Conservation (phyloP, 2,113 vertebrate genomes). For the Spheniscus mendiculus region DNA sequence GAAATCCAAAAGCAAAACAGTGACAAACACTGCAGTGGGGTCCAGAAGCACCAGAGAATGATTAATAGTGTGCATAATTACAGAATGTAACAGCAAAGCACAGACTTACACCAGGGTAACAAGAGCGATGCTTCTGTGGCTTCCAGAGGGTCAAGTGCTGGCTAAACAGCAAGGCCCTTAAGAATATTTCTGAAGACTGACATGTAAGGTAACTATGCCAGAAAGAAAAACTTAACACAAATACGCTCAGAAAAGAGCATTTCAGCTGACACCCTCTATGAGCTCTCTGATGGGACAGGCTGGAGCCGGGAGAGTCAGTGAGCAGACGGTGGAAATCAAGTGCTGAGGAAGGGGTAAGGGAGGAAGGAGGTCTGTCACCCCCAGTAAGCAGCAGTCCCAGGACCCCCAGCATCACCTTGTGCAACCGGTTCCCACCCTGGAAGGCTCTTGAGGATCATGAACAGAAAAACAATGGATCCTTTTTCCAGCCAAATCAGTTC, state of each 20-base stretch:
- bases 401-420: neutral
- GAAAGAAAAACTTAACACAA: neutral
- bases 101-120: neutral
- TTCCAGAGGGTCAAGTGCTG: neutral
- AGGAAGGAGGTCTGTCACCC: neutral
- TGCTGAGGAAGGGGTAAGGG: neutral
- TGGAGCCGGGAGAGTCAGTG: neutral
- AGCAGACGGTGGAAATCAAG: fast-evolving
- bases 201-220: neutral
- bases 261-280: fast-evolving
- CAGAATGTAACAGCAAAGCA: neutral
- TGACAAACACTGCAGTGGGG: neutral
- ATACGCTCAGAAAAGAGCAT: too few relatives aligned
- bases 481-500: neutral
- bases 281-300: neutral
- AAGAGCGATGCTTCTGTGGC: fast-evolving
- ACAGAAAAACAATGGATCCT: neutral
- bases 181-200: neutral
- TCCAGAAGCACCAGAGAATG: neutral
- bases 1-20: neutral
- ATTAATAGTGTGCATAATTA: neutral
- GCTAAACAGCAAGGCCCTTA: neutral
- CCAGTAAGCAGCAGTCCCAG: fast-evolving
- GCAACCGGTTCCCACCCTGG: neutral
- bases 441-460: neutral